Base-by-base conservation (phyloP, 2,888 invertebrate species). In the Cosmorhoe ocellata region DNA sequence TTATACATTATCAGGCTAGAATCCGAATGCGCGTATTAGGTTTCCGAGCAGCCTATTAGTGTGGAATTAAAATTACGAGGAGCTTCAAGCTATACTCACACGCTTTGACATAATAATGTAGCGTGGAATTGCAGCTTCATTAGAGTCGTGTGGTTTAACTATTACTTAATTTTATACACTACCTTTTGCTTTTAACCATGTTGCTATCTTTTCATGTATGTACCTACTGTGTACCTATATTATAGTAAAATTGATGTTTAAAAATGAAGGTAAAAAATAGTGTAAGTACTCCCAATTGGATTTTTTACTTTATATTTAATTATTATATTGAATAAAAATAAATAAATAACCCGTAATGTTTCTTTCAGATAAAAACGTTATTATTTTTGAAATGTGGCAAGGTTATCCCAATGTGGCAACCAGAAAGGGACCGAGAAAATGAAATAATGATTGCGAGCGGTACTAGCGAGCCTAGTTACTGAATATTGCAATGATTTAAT, bases 401-500 rank as follows among this genome's bases (percentile, higher is more conserved):
- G 45, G 36, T 53, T 45, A 45, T 50, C 33, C 46, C 40, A 47
- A 43, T 52, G 36, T 38, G 51, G 49, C 31, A 36, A 47, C 14
- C 30, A 18, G 18, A 11, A 8, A 31, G 50, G 50, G 47, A 50
- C 48, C 10, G 42, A 37, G 39, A 34, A 36, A 53, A 48, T 59
- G 37, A 59, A 56, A 56, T 59, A 59, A 59, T 59, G 45, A 53
- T 54, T 31, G 46, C 46, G 28, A 30, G 42, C 45, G 51, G 53
- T 44, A 32, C 11, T 34, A 31, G 39, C 56, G 42, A 30, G 37
- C 56, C 44, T 49, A 26, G 42, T 54, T 47, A 45, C 56, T 59
- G 32, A 59, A 59, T 59, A 59, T 56, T 56, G 54, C 59, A 56
- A 56, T 59, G 53, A 49, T 51, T 56, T 59, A 56, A 59, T 54